Evolutionary conservation across 2,113 vertebrate species (phyloP), one percentile per base, ranked within the genome.

Genomic region (Mus pahari): DNA sequence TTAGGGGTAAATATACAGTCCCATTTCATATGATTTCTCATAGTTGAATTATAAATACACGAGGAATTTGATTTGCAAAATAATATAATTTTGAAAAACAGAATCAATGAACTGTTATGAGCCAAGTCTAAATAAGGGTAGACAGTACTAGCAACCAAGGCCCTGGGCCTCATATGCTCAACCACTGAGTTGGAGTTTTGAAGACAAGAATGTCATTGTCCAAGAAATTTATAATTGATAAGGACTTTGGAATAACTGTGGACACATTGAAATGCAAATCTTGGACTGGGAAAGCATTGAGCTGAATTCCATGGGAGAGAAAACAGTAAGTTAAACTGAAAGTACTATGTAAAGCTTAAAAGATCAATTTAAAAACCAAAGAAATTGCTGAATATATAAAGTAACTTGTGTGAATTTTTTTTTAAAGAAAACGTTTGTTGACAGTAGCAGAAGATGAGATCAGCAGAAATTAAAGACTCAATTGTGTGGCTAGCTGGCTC

Each of bases 1-100:
- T 94, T 33, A 77, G 53, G 60, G 31, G 78, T 71, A 94, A 71
- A 82, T 75, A 89, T 8, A 86, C 26, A 89, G 50, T 19, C 5
- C 64, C 13, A 68, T 42, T 48, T 81, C 50, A 91, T 13, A 77
- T 71, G 81, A 36, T 64, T 45, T 33, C 48, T 78, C 55, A n/a
- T 62, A 48, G 84, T 22, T 83, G 36, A 81, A 4, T 90, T 31
- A 74, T 22, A 92, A 77, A 45, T 24, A 78, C 42, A 83, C 9
- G 26, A 78, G 31, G 48, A 33, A n/a, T 84, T 66, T 82, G 9
- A 33, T 94, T 92, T 96, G 53, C 6, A 92, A 94, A 39, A 48
- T 24, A 36, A 78, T 20, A 83, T 11, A 42, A 48, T 3, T n/a
- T 12, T 87, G 24, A 91, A 89, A 90, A 36, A n/a, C 79, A 53